Percentiles rank a stretch among this genome's conserved stretches.
These are phyloP conservation scores for Aethina tumida DNA, from an alignment of 1,140 invertebrate species.

Conservation along the genomic window DNA sequence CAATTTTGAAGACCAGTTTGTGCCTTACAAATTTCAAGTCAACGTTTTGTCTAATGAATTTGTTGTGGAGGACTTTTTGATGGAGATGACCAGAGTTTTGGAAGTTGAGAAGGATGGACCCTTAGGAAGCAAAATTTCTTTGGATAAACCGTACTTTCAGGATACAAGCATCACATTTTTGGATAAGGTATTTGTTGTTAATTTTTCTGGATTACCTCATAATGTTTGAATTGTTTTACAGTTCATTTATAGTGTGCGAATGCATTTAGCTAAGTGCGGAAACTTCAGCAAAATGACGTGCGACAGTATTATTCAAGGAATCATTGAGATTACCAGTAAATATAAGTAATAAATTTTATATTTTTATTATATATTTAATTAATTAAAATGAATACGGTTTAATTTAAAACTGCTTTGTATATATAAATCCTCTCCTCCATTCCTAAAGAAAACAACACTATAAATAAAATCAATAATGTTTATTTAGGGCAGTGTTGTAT, in stretches of 20 bases:
- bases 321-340: conserved; percentile 31
- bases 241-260: conserved; percentile 30
- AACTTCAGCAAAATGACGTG: conserved; percentile 26
- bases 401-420: no score
- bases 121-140: conserved; percentile 22
- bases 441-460: no score
- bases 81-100: conserved; percentile 14
- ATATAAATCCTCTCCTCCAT: no score
- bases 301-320: conserved; percentile 32
- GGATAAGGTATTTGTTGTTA: conserved; percentile 22
- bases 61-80: conserved; percentile 21
- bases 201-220: not conserved
- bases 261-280: conserved; percentile 31
- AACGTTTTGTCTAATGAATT: conserved; percentile 21
- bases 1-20: conserved; percentile 25
- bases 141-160: conserved; percentile 28
- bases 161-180: conserved; percentile 30
- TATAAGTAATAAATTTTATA: no score
- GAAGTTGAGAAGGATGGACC: conserved; percentile 3
- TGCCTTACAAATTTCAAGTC: conserved; percentile 34
- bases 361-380: no score
- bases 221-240: conserved; percentile 18
- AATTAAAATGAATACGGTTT: no score
- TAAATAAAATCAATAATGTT: no score
- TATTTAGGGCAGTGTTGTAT: no score